Evolutionary conservation across 2,888 invertebrate species (phyloP).

Genomic region (Labia minor): DNA sequence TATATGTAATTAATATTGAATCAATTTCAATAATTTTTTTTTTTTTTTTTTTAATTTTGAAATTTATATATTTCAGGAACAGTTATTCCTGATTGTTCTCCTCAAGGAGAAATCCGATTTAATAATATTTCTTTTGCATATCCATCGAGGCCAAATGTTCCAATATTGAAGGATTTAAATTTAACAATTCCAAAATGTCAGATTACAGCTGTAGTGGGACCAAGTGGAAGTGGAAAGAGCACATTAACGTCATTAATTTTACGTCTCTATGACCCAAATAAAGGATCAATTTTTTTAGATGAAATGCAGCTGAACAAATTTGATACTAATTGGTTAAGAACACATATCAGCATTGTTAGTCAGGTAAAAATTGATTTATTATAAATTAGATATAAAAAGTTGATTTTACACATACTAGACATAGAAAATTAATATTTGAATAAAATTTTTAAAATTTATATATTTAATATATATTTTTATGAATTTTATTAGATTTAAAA

Average conservation of each 20-base stretch:
- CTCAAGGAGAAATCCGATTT: conserved; percentile 59
- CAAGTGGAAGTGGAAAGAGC: conserved; percentile 91
- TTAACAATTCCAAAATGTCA: conserved; percentile 44
- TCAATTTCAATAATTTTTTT: too few relatives aligned
- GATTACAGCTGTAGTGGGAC: conserved; percentile 75
- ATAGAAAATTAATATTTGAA: too few relatives aligned
- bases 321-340: conserved; percentile 74
- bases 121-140: conserved; percentile 64
- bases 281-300: conserved; percentile 63
- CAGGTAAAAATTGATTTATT: conserved; percentile 60
- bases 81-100: not conserved
- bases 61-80: not conserved
- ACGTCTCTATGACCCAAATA: conserved; percentile 72
- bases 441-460: too few relatives aligned
- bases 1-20: not conserved
- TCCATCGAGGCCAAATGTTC: conserved; percentile 48
- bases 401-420: too few relatives aligned
- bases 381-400: too few relatives aligned
- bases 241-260: conserved; percentile 77
- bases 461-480: too few relatives aligned
- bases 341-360: conserved; percentile 78
- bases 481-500: too few relatives aligned
- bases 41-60: too few relatives aligned
- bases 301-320: conserved; percentile 60
- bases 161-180: conserved; percentile 53